Evolutionary conservation across 2,888 invertebrate genomes (phyloP), one percentile per base, ranked within the genome.

Genomic region (Agrypnus murinus): DNA sequence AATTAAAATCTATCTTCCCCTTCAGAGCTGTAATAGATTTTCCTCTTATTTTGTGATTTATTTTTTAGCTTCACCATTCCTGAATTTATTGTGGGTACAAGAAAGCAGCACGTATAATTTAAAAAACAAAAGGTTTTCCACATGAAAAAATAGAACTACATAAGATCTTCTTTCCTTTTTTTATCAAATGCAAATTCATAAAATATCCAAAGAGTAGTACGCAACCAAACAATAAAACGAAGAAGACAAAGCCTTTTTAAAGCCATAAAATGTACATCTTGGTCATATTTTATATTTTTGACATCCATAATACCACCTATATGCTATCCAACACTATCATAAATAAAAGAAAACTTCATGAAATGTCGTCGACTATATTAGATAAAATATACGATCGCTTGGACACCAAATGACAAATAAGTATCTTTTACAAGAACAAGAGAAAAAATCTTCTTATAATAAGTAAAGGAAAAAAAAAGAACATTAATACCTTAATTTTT

Each of bases 321-420:
- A 67, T 53, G 60, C 60, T 34, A 55, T 60, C 60, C 45, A 55
- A 34, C 59, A 14, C 50, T 55, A 14, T 59, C 60, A 67, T 67
- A 67, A 67, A 67, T 67, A 60, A 67, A 36, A 25, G 17, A 31
- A 65, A 65, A 65, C 48, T 67, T 67, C 67, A 67, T 67, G 67
- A 55, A 53, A 60, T 50, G 58, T 66, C 58, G 58, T 48, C 46
- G 46, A 67, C 40, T 50, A 17, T 45, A 67, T 53, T 60, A 48
- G 32, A 60, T 53, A 62, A 53, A 59, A 58, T 58, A 45, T 64
- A 43, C 14, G 25, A 43, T 36, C 32, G 43, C 43, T 38, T 25
- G 12, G 36, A 12, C 25, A 31, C 64, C 31, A 10, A 55, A 65
- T 34, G 40, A 43, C 57, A 65, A 65, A 65, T 55, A 65, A 57